These are phyloP conservation scores for Entomobrya proxima DNA, from an alignment of 2,888 invertebrate genomes.

Conservation along the genomic window DNA sequence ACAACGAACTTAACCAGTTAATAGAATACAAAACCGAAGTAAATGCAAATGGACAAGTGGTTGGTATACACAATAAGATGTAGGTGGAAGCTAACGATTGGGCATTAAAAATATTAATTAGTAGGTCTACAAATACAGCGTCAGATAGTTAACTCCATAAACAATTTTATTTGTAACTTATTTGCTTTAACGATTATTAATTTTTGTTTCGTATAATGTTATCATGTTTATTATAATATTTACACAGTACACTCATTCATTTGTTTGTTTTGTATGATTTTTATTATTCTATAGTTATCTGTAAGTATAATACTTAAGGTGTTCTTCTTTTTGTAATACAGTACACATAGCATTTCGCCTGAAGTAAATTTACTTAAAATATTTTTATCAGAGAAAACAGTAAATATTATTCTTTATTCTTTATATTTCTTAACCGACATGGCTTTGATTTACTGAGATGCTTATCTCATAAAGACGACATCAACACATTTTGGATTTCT, in stretches of 20 bases:
- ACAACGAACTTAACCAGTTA: conserved; percentile 33
- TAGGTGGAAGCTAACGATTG: conserved; percentile 42
- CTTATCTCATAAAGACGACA: neutral
- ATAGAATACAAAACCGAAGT: conserved; percentile 48
- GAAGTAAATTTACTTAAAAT: conserved; percentile 36
- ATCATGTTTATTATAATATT: neutral
- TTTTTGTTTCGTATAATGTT: neutral
- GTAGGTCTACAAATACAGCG: conserved; percentile 34
- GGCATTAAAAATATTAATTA: conserved; percentile 26
- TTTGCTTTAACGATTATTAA: conserved; percentile 18
- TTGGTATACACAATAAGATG: conserved; percentile 55
- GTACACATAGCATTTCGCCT: conserved; percentile 46
- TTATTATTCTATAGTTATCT: neutral
- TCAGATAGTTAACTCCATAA: conserved; percentile 17
- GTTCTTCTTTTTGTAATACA: conserved; percentile 29
- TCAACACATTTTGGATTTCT: conserved; percentile 6
- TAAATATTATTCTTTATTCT: too few relatives aligned
- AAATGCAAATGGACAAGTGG: conserved; percentile 52
- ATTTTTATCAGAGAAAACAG: conserved; percentile 14
- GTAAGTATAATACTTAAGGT: conserved; percentile 30
- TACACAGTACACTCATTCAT: conserved; percentile 20
- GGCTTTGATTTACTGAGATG: conserved; percentile 10
- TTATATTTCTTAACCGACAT: neutral
- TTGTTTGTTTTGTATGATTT: neutral
- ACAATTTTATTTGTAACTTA: conserved; percentile 35